phyloP scores from a whole-genome alignment of 2,888 invertebrate genomes.

The Lypha dubia region DNA sequence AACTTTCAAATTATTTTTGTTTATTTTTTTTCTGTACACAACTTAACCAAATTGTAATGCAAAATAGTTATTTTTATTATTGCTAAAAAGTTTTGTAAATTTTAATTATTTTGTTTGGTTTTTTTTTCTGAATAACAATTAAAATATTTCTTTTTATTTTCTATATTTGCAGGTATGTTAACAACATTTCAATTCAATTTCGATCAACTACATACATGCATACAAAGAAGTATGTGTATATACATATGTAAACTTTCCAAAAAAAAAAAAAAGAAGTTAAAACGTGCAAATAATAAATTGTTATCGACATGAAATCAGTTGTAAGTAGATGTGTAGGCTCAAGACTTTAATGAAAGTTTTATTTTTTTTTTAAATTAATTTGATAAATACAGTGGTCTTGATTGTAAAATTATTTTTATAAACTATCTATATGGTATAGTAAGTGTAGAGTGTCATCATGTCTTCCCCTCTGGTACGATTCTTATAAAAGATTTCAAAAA shows the following conservation, averaged over 20 bases:
- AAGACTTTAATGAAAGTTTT: not conserved
- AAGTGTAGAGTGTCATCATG: no score
- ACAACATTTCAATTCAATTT: constrained; percentile 26
- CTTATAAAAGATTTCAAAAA: no score
- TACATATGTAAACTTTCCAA: no score
- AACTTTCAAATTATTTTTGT: not conserved
- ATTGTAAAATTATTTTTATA: no score
- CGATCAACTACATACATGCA: not conserved
- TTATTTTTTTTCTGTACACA: not conserved
- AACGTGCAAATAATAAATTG: constrained; percentile 20
- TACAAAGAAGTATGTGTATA: no score
- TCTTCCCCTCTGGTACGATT: no score
- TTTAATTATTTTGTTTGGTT: no score
- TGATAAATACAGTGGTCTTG: not conserved
- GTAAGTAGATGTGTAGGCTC: constrained; percentile 60
- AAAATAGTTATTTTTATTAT: constrained; percentile 25
- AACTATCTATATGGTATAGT: no score
- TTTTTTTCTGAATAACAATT: constrained; percentile 6
- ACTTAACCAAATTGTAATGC: constrained; percentile 45
- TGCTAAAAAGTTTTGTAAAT: not conserved
- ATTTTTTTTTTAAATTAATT: not conserved
- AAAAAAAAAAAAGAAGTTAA: no score
- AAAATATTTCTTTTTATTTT: constrained; percentile 33
- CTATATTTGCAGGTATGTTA: constrained; percentile 54
- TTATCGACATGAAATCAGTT: constrained; percentile 51